Evolutionary conservation across 2,888 invertebrate genomes (phyloP), one percentile per base, ranked within the genome.

Genomic region (Metallyticus violacea): DNA sequence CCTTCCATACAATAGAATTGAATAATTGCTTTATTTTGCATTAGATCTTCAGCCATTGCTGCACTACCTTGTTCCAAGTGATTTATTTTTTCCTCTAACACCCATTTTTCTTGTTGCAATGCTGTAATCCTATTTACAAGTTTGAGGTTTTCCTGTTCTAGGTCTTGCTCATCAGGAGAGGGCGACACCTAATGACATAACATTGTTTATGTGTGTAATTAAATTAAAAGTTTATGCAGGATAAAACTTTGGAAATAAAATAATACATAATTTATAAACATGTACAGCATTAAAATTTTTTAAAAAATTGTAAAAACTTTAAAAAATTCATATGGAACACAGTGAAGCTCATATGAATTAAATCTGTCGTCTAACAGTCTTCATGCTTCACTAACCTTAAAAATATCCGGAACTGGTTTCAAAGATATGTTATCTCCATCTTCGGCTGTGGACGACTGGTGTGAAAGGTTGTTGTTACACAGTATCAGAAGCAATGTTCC

Each of bases 61-160:
- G 83, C 30, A 83, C 83, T 83, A 28, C 83, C 28, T 28, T 83
- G 83, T 25, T 83, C 83, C 7, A 83, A 28, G 29, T 83, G 83
- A 28, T 83, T 83, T 9, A 83, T 83, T 62, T 27, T 83, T 62
- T 83, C 83, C 25, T 83, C 83, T 26, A 83, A 22, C 26, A 83
- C 77, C 83, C 83, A 83, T 22, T 83, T 83, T 22, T 83, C 83
- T 28, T 83, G 77, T 27, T 83, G 83, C 77, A 83, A 28, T 0
- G 22, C n/a, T 22, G 83, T 77, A 3, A 83, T 83, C 15, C 77
- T 77, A 7, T 77, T n/a, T 2, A 83, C n/a, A 28, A 83, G 27
- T n/a, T 77, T 26, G 25, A 25, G 29, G 29, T 77, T 83, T 25
- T 83, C 83, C n/a, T 83, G 83, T n/a, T 77, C 83, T 25, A 83